These are phyloP conservation scores for Tenthredo distinguenda DNA, from an alignment of 2,888 invertebrate genomes.

Conservation along the genomic window DNA sequence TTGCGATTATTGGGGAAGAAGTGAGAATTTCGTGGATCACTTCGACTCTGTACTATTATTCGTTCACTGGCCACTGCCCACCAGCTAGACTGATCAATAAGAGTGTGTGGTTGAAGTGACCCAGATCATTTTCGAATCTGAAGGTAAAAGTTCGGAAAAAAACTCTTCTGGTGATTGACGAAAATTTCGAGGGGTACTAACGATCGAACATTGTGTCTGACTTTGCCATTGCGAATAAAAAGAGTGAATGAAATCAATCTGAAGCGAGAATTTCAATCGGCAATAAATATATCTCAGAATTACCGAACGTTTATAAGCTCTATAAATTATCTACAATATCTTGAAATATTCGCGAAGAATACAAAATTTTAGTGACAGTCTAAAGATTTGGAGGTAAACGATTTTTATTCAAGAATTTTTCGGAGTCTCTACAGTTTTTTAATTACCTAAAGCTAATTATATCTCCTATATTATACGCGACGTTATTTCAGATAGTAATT, in stretches of 20 bases:
- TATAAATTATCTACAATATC: no score
- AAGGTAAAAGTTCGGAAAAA: neutral
- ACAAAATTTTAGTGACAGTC: neutral
- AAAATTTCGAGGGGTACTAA: neutral
- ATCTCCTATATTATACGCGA: neutral
- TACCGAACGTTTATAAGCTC: no score
- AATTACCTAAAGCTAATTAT: neutral
- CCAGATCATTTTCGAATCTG: slow-evolving; percentile 8
- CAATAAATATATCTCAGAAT: neutral
- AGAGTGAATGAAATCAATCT: neutral
- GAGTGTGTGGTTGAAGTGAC: slow-evolving; percentile 8
- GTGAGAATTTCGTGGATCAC: neutral
- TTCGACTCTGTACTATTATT: neutral
- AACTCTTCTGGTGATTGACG: neutral
- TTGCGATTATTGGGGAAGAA: neutral
- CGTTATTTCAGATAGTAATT: neutral
- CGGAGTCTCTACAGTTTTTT: neutral
- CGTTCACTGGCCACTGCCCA: neutral
- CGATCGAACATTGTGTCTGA: neutral
- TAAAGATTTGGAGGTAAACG: neutral
- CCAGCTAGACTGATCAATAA: slow-evolving; percentile 20
- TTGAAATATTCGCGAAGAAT: no score
- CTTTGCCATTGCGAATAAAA: neutral
- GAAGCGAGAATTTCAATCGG: neutral
- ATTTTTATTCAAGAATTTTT: neutral